Evolutionary conservation across 2,113 vertebrate genomes (phyloP).

Genomic region (Saimiri boliviensis): DNA sequence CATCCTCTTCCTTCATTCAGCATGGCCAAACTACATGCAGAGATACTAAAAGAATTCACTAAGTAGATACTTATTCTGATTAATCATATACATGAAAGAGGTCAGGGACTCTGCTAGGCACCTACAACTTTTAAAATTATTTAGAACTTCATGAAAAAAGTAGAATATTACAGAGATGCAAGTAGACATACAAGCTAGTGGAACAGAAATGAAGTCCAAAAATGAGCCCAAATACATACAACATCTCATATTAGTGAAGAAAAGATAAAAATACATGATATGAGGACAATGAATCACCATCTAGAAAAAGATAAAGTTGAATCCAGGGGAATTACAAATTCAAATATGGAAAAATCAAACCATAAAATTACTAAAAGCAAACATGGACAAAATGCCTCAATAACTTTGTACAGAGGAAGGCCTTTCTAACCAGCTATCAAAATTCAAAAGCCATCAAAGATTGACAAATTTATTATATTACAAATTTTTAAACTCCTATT

Average conservation of each 20-base stretch:
- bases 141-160: neutral
- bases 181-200: neutral
- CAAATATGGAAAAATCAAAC: constrained; percentile 1
- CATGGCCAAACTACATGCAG: neutral
- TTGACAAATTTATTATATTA: neutral
- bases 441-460: neutral
- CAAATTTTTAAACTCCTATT: neutral
- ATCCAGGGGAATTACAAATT: neutral
- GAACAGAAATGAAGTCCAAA: neutral
- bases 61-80: neutral
- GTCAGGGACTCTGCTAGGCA: neutral
- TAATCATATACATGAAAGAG: neutral
- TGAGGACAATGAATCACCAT: neutral
- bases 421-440: neutral
- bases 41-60: neutral
- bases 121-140: neutral
- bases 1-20: neutral
- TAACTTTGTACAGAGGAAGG: neutral
- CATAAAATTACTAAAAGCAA: constrained; percentile 8
- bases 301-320: neutral
- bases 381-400: neutral
- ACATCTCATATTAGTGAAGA: neutral
- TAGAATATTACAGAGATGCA: neutral
- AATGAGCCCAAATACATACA: neutral
- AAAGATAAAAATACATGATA: neutral